Conservation (phyloP, 2,113 vertebrate genomes). For the Hippolais icterina region DNA sequence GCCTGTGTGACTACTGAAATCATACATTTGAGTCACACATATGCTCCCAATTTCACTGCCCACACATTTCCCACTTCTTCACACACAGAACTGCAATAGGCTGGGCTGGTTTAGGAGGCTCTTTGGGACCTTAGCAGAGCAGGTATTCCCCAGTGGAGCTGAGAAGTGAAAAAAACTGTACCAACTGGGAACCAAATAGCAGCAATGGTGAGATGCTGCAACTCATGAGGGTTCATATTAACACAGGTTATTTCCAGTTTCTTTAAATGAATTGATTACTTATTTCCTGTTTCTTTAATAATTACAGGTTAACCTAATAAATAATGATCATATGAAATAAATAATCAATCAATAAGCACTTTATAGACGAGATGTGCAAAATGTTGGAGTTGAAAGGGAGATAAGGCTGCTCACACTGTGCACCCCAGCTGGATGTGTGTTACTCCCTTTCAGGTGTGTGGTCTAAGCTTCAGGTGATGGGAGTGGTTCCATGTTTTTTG, state of each 20-base stretch:
- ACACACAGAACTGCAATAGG: not conserved
- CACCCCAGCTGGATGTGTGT: not conserved
- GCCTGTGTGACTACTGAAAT: not conserved
- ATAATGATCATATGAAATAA: not conserved
- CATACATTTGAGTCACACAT: not conserved
- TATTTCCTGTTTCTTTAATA: not conserved
- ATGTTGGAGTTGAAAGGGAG: not conserved
- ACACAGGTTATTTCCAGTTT: not conserved
- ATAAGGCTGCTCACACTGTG: not conserved
- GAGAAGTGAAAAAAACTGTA: not conserved
- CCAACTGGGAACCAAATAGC: not conserved
- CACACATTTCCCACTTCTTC: not conserved
- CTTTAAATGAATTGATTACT: not conserved
- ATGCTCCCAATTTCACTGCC: not conserved
- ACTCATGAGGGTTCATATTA: not conserved
- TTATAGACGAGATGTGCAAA: not conserved
- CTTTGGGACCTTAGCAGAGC: not conserved
- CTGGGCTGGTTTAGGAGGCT: not conserved
- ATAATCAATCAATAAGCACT: not conserved
- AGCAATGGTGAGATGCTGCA: not conserved
- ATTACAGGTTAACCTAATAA: not conserved
- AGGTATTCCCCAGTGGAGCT: not conserved
- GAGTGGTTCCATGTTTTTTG: conserved; percentile 13
- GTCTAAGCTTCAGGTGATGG: conserved; percentile 50
- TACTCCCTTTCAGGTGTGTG: conserved; percentile 54